Evolutionary conservation across 2,113 vertebrate genomes (phyloP).

Genomic region (Blennius ocellaris): DNA sequence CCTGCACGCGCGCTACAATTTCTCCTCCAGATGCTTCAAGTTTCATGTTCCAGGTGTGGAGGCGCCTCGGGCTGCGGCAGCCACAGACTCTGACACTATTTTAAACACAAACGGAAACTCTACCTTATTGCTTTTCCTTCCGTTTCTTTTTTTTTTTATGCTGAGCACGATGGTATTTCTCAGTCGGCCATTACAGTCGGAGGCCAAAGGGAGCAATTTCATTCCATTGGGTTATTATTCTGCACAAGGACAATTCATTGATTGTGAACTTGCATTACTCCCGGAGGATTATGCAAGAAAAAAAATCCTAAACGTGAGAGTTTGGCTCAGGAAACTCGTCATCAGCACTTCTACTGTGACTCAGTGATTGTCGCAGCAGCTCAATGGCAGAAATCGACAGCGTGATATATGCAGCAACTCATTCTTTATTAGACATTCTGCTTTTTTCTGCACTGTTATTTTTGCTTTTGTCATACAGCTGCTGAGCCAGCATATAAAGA

Average conservation of each 20-base stretch:
- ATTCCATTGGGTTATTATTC: neutral
- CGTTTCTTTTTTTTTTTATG: too few species aligned
- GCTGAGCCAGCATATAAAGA: too few species aligned
- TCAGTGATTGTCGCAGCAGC: too few species aligned
- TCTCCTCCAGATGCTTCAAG: neutral
- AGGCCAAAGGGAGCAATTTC: neutral
- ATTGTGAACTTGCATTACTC: neutral
- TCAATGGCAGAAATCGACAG: too few species aligned
- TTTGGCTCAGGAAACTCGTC: too few species aligned
- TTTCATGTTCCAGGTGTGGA: constrained; percentile 28
- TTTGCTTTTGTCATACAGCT: too few species aligned
- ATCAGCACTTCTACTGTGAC: too few species aligned
- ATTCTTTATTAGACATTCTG: too few species aligned
- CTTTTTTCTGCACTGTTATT: too few species aligned
- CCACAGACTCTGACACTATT: too few species aligned
- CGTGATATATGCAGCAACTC: too few species aligned
- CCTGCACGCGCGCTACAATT: neutral
- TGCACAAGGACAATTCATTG: neutral
- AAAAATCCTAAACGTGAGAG: too few species aligned
- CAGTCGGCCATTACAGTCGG: neutral
- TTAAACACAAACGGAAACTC: neutral
- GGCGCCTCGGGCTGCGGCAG: constrained; percentile 21
- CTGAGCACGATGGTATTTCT: constrained; percentile 1
- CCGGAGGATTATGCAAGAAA: neutral
- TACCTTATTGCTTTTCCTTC: neutral